A percentile compares a stretch with the other conserved stretches of the same genome.
phyloP scores from a whole-genome alignment of 2,888 invertebrate genomes.

The Drosophila meridiana region DNA sequence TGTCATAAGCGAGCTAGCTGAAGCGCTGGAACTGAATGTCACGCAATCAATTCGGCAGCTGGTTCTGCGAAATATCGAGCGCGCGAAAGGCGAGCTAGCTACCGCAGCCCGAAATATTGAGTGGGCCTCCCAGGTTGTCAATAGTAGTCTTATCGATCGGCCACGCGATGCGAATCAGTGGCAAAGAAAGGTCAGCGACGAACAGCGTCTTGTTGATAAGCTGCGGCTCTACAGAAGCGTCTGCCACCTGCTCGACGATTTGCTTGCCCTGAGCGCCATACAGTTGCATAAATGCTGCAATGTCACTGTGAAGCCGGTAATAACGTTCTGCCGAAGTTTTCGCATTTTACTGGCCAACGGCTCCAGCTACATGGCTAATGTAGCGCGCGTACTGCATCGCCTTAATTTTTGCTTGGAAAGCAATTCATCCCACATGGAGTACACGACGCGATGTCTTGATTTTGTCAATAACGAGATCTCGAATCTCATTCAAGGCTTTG shows the following conservation, averaged over 20 bases:
- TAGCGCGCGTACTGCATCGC: slow-evolving; percentile 66
- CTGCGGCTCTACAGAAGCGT: slow-evolving; percentile 56
- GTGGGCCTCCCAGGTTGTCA: slow-evolving; percentile 59
- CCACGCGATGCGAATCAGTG: slow-evolving; percentile 58
- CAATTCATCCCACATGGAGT: slow-evolving; percentile 63
- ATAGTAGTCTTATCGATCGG: slow-evolving; percentile 69
- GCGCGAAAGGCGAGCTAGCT: slow-evolving; percentile 52
- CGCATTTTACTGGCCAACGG: slow-evolving; percentile 63
- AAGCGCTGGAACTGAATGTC: slow-evolving; percentile 45
- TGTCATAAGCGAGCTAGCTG: slow-evolving; percentile 47
- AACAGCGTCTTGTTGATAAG: slow-evolving; percentile 63
- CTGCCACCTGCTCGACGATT: slow-evolving; percentile 70
- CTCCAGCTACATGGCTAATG: slow-evolving; percentile 64
- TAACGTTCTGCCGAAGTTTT: slow-evolving; percentile 69
- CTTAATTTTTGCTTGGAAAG: slow-evolving; percentile 75
- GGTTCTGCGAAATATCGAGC: slow-evolving; percentile 47
- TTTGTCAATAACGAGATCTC: slow-evolving; percentile 63
- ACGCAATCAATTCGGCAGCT: slow-evolving; percentile 48
- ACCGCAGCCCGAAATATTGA: slow-evolving; percentile 57
- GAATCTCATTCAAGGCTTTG: slow-evolving; percentile 57
- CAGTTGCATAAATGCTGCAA: slow-evolving; percentile 76
- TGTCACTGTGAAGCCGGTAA: slow-evolving; percentile 74
- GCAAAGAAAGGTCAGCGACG: slow-evolving; percentile 61
- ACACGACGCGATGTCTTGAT: slow-evolving; percentile 63
- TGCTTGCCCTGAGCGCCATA: slow-evolving; percentile 62